Conservation (phyloP, 64 coral and sea anemone genomes). For the Actinia equina region DNA sequence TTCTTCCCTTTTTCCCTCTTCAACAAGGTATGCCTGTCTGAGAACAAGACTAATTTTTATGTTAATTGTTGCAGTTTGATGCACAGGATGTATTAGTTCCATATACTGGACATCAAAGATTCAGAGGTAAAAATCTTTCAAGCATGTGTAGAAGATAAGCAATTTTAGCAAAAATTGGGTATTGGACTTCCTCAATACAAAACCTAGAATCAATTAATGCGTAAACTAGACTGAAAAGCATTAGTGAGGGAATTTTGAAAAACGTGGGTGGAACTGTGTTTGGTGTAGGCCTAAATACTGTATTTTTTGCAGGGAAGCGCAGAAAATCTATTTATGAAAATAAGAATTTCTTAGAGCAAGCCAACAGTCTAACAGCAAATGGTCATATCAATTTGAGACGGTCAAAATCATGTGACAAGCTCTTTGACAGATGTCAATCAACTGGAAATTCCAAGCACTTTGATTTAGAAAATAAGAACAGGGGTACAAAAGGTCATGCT, state of each 20-base stretch:
- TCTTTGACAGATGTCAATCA: slow-evolving; percentile 8
- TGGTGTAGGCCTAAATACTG: background rate
- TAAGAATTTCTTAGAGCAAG: background rate
- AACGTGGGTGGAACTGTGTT: too few relatives aligned
- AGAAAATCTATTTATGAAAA: background rate
- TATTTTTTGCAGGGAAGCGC: background rate
- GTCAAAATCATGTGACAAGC: background rate
- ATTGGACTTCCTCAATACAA: too few relatives aligned
- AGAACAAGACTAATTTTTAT: background rate
- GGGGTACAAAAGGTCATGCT: background rate
- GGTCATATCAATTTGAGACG: background rate
- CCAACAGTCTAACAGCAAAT: background rate
- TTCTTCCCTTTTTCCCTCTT: background rate
- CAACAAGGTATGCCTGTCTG: background rate
- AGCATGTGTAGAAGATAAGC: too few relatives aligned
- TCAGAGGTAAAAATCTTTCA: slow-evolving; percentile 23
- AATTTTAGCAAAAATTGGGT: too few relatives aligned
- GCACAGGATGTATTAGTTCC: slow-evolving; percentile 75
- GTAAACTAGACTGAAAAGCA: too few relatives aligned
- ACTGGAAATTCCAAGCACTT: background rate
- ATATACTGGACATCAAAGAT: slow-evolving; percentile 59
- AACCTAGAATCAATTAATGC: too few relatives aligned
- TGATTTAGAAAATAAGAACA: background rate
- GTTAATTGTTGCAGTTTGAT: slow-evolving; percentile 49
- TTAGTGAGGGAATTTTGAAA: too few relatives aligned